Base-by-base conservation (phyloP, 1,140 invertebrate species). In the Leptinotarsa texana region DNA sequence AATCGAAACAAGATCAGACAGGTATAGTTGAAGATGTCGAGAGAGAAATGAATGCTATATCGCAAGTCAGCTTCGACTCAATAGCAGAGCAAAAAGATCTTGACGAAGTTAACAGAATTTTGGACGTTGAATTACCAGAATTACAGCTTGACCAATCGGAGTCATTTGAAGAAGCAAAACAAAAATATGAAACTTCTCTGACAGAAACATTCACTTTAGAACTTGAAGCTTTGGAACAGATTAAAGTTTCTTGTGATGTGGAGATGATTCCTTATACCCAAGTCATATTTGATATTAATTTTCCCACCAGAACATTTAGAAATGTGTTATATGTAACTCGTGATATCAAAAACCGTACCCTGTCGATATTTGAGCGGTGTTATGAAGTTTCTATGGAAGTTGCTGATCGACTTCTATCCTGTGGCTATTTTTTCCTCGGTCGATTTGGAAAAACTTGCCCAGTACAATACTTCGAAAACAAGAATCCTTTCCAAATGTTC, bases 371-470 rank as follows among this genome's bases (percentile, higher is more conserved):
- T 22, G 89, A 90, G 81, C 85, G 87, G 82, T 86, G 86, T 13
- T 87, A 86, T 76, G 81, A 86, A n/a, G 75, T 90, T 8, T 85
- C 84, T 75, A 67, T 81, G 63, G 87, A 89, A 73, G 84, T 86
- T 17, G 89, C 89, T 3, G 88, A 90, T 77, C 83, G 82, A 72
- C 82, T 91, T 24, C 77, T 91, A 61, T 75, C 80, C 3, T 81
- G 83, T 71, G 90, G 90, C 8, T 90, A 88, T 81, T 88, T 83
- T 77, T 87, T 90, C 73, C 75, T 88, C 4, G 90, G 90, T 79
- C 87, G 87, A 77, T 91, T 90, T 81, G 86, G 88, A 51, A 85
- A 87, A 48, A 86, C 86, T 78, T 91, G 90, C 82, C 90, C 90
- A 0, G 89, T 91, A 0, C 87, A 88, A 80, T 83, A 88, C 27